Conservation (phyloP, 2,888 invertebrate species). For the Cephus sareptanus region DNA sequence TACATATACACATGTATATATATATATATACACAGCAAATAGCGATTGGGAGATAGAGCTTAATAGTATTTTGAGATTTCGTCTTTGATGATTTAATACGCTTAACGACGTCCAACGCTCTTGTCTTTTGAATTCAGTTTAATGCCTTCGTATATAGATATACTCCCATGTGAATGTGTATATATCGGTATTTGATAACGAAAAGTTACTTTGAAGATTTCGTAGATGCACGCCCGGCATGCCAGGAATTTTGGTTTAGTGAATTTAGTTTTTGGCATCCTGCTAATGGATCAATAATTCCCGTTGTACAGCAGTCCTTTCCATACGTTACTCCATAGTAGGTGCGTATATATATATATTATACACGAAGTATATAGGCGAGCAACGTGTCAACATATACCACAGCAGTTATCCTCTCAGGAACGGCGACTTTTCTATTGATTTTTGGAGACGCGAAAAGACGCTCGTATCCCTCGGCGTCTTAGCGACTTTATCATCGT, state of each 20-base stretch:
- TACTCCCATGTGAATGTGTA: too few relatives aligned
- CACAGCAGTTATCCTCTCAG: not conserved
- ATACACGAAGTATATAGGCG: not conserved
- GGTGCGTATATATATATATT: too few relatives aligned
- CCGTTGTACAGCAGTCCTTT: not conserved
- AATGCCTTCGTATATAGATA: too few relatives aligned
- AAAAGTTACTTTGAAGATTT: not conserved
- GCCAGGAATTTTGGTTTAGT: not conserved
- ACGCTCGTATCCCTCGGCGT: not conserved
- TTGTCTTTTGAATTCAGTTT: too few relatives aligned
- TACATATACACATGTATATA: not conserved
- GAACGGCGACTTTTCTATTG: not conserved
- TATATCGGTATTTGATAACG: not conserved
- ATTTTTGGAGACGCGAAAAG: not conserved
- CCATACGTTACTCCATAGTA: not conserved
- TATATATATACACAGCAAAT: too few relatives aligned
- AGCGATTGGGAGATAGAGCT: not conserved
- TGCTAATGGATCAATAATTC: not conserved
- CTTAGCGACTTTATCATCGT: not conserved
- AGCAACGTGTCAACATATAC: too few relatives aligned
- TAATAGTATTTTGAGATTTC: not conserved
- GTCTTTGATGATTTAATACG: not conserved
- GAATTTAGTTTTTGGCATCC: not conserved
- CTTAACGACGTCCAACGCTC: not conserved
- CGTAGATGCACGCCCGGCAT: not conserved